Evolutionary conservation across 1,140 invertebrate genomes (phyloP).

Genomic region (fruit fly (Drosophila melanogaster)): DNA sequence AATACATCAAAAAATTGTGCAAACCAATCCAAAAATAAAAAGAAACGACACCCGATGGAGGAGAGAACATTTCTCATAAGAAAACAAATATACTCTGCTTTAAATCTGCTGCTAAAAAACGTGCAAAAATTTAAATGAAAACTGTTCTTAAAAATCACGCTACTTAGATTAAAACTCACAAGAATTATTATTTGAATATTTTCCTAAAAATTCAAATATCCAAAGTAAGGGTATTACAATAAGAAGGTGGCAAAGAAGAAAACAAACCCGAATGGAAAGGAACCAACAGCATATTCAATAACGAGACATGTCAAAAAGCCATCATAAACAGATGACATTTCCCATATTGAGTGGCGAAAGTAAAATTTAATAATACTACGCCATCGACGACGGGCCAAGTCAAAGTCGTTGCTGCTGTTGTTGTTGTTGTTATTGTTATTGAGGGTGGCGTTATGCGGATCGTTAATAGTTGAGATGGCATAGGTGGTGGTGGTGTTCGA

Average conservation of each 20-base stretch:
- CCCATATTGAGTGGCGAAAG: slow-evolving; percentile 83
- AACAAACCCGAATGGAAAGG: slow-evolving; percentile 26
- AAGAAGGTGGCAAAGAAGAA: background rate
- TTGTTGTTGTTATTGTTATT: slow-evolving; percentile 4
- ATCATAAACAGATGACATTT: slow-evolving; percentile 84
- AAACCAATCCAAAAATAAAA: slow-evolving; percentile 13
- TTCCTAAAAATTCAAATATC: background rate
- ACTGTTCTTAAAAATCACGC: background rate
- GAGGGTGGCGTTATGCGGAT: slow-evolving; percentile 34
- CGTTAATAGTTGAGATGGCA: slow-evolving; percentile 30
- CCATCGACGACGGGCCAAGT: slow-evolving; percentile 55
- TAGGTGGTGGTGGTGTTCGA: slow-evolving; percentile 10
- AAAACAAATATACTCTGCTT: too few relatives aligned
- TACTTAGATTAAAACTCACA: too few relatives aligned
- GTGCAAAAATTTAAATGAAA: too few relatives aligned
- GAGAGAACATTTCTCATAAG: background rate
- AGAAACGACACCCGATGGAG: background rate
- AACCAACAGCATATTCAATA: slow-evolving; percentile 73
- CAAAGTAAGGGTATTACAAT: slow-evolving; percentile 1
- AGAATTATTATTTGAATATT: background rate
- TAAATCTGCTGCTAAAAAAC: too few relatives aligned
- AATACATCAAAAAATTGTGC: slow-evolving; percentile 76
- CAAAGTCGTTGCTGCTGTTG: slow-evolving; percentile 45
- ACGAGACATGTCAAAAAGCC: slow-evolving; percentile 82
- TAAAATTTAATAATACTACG: slow-evolving; percentile 83